A percentile compares a stretch with the other conserved stretches of the same genome.
phyloP scores from a whole-genome alignment of 2,888 invertebrate species.

The Campoplex capitator region DNA sequence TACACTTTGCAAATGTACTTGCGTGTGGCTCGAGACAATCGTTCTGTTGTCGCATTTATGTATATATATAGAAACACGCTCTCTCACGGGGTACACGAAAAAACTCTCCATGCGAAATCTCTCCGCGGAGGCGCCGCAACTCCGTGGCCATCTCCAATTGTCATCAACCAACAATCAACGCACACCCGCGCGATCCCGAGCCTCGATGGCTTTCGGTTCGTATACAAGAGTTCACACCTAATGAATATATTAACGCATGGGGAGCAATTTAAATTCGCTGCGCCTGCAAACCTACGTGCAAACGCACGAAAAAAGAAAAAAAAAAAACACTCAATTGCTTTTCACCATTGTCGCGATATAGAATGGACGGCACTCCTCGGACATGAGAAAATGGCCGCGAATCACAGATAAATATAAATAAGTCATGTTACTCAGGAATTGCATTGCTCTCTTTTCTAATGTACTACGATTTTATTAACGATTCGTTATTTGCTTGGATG shows the following conservation, averaged over 20 bases:
- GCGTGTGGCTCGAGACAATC: slow-evolving; percentile 5
- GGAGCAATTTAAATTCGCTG: slow-evolving; percentile 62
- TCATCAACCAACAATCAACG: slow-evolving; percentile 53
- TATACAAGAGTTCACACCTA: slow-evolving; percentile 46
- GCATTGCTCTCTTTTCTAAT: neutral
- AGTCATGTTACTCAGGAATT: neutral
- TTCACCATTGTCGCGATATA: slow-evolving; percentile 2
- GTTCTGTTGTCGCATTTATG: neutral
- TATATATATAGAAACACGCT: neutral
- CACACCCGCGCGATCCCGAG: slow-evolving; percentile 12
- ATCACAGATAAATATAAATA: neutral
- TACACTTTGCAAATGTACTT: neutral
- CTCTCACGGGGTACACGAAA: neutral
- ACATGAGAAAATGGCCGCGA: slow-evolving; percentile 8
- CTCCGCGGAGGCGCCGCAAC: slow-evolving; percentile 29
- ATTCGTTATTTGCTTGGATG: neutral
- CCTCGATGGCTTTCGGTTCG: neutral
- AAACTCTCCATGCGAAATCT: slow-evolving; percentile 38
- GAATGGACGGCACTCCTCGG: slow-evolving; percentile 30
- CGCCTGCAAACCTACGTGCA: slow-evolving; percentile 48
- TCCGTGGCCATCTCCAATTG: slow-evolving; percentile 44
- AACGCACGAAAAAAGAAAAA: neutral
- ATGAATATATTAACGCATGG: slow-evolving; percentile 61
- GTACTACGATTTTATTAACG: neutral
- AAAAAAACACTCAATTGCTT: neutral